Evolutionary conservation across 2,113 vertebrate genomes (phyloP).

Genomic region (Tringa solitaria): DNA sequence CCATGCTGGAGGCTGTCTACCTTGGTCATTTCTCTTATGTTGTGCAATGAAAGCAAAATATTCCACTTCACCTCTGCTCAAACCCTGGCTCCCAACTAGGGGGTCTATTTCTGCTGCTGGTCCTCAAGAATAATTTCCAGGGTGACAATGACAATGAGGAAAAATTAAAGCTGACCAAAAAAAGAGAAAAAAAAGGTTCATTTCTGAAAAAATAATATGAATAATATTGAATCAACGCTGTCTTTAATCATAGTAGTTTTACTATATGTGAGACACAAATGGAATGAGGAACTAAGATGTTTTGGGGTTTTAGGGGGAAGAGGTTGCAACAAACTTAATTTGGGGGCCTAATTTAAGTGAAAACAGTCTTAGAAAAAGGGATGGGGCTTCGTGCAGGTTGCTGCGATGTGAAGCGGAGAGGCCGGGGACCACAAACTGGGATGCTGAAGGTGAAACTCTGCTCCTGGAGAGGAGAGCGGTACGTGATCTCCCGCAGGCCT

Average conservation of each 20-base stretch:
- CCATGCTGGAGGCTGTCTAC: neutral
- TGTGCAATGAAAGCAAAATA: neutral
- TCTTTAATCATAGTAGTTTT: neutral
- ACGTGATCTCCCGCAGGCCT: neutral
- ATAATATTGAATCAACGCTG: neutral
- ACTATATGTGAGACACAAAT: neutral
- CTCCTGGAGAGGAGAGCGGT: neutral
- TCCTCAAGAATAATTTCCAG: neutral
- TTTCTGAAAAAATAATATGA: neutral
- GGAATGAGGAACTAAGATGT: neutral
- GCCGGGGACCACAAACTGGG: neutral
- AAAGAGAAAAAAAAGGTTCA: neutral
- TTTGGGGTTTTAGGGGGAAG: neutral
- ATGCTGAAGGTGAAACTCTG: neutral
- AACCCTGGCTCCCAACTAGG: neutral
- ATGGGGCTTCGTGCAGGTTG: rapidly evolving
- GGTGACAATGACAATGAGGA: neutral
- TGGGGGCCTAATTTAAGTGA: neutral
- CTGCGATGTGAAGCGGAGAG: neutral
- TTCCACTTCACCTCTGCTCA: neutral
- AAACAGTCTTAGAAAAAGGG: neutral
- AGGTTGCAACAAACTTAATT: neutral
- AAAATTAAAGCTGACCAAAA: neutral
- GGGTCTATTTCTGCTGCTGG: neutral
- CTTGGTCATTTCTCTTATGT: neutral